These are phyloP conservation scores for Lepus europaeus DNA, from an alignment of 2,113 vertebrate genomes.

Conservation along the genomic window DNA sequence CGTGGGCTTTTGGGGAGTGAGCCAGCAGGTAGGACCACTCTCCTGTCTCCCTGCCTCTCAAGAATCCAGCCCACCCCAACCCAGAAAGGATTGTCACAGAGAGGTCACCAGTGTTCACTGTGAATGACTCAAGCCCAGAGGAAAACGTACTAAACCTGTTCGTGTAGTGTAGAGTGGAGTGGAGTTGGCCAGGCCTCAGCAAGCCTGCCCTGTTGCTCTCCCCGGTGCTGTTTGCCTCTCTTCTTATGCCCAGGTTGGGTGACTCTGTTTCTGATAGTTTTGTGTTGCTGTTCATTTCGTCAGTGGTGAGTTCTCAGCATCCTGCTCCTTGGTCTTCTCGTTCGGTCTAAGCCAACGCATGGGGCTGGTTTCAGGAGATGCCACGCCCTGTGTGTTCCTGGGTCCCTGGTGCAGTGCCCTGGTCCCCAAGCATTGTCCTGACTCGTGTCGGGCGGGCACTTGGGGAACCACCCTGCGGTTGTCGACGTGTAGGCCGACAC, in stretches of 20 bases:
- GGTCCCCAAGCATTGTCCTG: background rate
- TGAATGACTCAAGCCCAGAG: background rate
- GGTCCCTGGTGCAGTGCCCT: background rate
- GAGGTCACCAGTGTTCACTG: background rate
- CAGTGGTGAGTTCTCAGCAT: background rate
- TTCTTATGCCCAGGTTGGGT: background rate
- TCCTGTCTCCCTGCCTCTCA: too few relatives aligned
- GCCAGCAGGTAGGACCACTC: too few relatives aligned
- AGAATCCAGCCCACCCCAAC: background rate
- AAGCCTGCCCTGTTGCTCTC: fast-evolving
- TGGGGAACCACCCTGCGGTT: fast-evolving
- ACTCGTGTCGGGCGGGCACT: background rate
- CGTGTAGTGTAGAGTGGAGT: background rate
- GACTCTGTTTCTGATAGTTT: background rate
- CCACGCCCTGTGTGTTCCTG: fast-evolving
- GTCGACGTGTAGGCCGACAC: too few relatives aligned
- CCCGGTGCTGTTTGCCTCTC: background rate
- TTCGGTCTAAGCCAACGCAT: background rate
- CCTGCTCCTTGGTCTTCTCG: background rate
- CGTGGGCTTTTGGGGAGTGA: too few relatives aligned
- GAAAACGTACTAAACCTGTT: background rate
- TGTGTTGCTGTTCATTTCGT: background rate
- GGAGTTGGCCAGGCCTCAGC: background rate
- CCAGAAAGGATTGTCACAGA: background rate
- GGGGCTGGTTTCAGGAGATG: background rate